Conservation (phyloP, 2,113 vertebrate species). For the Phaethon lepturus region DNA sequence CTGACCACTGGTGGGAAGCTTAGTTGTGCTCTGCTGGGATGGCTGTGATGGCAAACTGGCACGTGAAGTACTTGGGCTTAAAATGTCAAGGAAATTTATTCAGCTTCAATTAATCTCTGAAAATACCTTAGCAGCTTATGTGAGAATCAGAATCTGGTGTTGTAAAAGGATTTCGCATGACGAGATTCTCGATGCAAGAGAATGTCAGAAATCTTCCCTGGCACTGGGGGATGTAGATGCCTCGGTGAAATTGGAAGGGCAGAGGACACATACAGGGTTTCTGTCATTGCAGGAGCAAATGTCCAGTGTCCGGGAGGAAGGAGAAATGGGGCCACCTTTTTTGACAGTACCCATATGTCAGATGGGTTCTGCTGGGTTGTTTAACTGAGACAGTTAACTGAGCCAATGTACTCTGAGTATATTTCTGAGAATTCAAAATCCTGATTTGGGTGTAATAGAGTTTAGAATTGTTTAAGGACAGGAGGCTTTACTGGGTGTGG, state of each 20-base stretch:
- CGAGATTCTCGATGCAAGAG: background rate
- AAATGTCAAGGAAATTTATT: slow-evolving; percentile 31
- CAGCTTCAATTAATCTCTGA: background rate
- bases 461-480: background rate
- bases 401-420: background rate
- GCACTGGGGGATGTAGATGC: background rate
- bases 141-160: slow-evolving; percentile 4
- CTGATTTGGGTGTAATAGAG: background rate
- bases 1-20: background rate
- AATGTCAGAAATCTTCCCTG: background rate
- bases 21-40: background rate
- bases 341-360: background rate
- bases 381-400: background rate
- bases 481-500: background rate
- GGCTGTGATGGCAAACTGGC: background rate
- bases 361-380: background rate
- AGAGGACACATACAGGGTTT: fast-evolving
- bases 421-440: background rate
- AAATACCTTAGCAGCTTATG: slow-evolving; percentile 15
- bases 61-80: background rate
- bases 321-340: background rate
- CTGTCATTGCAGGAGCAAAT: background rate
- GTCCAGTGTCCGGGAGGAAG: background rate
- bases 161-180: slow-evolving; percentile 1
- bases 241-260: background rate